phyloP scores from a whole-genome alignment of 2,888 invertebrate species.

The Lasioglossum vierecki region DNA sequence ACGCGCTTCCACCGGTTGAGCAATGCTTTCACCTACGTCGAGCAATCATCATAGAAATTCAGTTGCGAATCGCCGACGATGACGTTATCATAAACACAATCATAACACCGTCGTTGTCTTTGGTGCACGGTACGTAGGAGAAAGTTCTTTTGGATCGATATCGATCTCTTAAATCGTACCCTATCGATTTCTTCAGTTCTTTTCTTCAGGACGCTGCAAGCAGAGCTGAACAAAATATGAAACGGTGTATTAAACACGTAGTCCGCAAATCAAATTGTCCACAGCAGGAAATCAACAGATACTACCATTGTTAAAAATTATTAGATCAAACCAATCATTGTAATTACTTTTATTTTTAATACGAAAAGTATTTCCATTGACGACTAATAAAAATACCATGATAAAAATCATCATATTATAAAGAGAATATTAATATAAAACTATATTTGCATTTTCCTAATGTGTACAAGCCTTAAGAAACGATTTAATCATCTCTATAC shows the following conservation, averaged over 20 bases:
- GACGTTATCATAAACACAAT: constrained; percentile 1
- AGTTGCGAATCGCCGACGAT: not conserved
- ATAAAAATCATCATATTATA: no score
- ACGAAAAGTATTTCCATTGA: not conserved
- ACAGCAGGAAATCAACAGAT: no score
- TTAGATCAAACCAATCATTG: not conserved
- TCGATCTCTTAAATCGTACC: not conserved
- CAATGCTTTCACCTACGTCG: constrained; percentile 12
- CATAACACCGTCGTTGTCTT: not conserved
- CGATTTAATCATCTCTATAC: no score
- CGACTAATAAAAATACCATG: no score
- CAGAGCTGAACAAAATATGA: not conserved
- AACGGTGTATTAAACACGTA: not conserved
- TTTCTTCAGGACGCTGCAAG: not conserved
- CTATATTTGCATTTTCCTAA: no score
- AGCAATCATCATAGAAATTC: constrained; percentile 1
- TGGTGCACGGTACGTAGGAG: not conserved
- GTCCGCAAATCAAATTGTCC: not conserved
- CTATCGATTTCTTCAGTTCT: not conserved
- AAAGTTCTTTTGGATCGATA: not conserved
- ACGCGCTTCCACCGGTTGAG: constrained; percentile 2
- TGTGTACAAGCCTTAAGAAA: no score
- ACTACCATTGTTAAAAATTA: no score
- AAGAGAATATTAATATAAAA: no score
- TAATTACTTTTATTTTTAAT: not conserved